Evolutionary conservation across 1,140 invertebrate species (phyloP).

Genomic region (Zaprionus lachaisei): DNA sequence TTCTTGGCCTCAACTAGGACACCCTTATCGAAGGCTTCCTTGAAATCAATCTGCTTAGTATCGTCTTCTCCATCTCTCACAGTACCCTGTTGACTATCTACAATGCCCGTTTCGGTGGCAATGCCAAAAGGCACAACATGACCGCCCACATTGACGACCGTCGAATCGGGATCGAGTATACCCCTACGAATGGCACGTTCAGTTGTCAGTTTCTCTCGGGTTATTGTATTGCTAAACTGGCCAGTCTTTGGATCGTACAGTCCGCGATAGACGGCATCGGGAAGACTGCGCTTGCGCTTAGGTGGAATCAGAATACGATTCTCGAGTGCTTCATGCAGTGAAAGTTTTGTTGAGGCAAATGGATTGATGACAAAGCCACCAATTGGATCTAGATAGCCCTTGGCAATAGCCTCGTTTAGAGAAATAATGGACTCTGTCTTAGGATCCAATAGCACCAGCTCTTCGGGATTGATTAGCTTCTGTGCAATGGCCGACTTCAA

Average conservation of each 20-base stretch:
- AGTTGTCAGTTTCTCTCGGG: conserved; percentile 89
- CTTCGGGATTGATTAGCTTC: conserved; percentile 90
- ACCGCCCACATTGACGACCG: conserved; percentile 90
- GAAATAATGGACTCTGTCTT: conserved; percentile 91
- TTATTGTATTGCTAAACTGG: conserved; percentile 87
- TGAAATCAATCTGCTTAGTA: conserved; percentile 89
- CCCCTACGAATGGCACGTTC: conserved; percentile 91
- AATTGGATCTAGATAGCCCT: conserved; percentile 92
- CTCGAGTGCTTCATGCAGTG: conserved; percentile 92
- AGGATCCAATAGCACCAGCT: conserved; percentile 93
- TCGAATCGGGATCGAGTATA: conserved; percentile 92
- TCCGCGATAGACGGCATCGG: conserved; percentile 94
- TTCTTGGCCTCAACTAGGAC: conserved; percentile 91
- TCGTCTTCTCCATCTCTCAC: conserved; percentile 86
- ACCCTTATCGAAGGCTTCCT: conserved; percentile 94
- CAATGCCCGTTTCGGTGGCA: conserved; percentile 91
- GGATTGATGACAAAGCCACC: conserved; percentile 92
- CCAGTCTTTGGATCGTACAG: conserved; percentile 88
- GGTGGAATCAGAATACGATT: conserved; percentile 92
- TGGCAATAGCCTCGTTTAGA: conserved; percentile 92
- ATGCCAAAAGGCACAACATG: conserved; percentile 92
- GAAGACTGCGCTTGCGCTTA: conserved; percentile 92
- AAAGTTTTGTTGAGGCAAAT: conserved; percentile 89
- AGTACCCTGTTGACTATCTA: conserved; percentile 91
- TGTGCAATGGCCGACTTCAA: conserved; percentile 92